Conservation (phyloP, 2,113 vertebrate species). For the Ptyas mucosa region DNA sequence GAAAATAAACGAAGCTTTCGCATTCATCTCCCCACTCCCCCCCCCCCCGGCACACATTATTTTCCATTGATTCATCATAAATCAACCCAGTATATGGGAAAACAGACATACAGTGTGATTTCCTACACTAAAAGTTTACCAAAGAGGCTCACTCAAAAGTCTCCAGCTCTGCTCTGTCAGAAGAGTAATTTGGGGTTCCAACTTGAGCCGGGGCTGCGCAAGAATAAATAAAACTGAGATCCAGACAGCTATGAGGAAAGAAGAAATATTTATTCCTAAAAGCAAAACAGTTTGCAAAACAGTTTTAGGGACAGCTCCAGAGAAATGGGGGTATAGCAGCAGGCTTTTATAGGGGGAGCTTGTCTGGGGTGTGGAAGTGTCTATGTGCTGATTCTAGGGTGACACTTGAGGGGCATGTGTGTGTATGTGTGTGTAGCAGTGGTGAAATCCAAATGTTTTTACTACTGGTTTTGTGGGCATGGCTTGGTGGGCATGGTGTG, state of each 20-base stretch:
- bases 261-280: too few relatives aligned
- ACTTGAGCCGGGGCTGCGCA: background rate
- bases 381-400: too few relatives aligned
- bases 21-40: background rate
- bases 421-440: too few relatives aligned
- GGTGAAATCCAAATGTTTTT: too few relatives aligned
- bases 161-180: background rate
- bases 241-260: background rate
- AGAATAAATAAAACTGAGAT: background rate
- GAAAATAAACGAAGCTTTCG: background rate
- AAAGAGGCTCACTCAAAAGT: background rate
- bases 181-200: background rate
- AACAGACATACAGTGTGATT: background rate
- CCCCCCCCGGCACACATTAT: background rate
- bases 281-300: too few relatives aligned
- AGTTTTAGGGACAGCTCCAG: too few relatives aligned
- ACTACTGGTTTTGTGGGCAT: too few relatives aligned
- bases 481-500: too few relatives aligned
- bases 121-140: background rate
- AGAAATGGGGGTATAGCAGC: too few relatives aligned
- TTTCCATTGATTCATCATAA: background rate
- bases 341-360: too few relatives aligned
- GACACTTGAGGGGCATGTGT: too few relatives aligned
- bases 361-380: too few relatives aligned
- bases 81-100: background rate